A percentile compares a stretch with the other conserved stretches of the same genome.
Evolutionary conservation across 2,113 vertebrate genomes (phyloP).

Genomic region (Geothlypis trichas): DNA sequence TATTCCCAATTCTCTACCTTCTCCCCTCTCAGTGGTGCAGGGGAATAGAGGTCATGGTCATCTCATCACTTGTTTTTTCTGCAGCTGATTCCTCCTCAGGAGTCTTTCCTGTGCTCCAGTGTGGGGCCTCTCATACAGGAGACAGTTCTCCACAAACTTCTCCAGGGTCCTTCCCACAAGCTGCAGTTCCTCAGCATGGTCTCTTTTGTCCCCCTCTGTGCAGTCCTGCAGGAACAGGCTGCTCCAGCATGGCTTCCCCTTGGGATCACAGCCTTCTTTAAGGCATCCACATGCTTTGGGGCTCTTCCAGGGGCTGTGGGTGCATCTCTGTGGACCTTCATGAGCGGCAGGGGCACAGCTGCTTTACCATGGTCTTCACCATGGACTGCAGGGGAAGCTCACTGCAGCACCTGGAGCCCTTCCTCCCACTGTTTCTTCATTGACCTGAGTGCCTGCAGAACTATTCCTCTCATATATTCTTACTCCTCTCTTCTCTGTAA

Average conservation of each 20-base stretch:
- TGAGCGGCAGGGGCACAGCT: neutral
- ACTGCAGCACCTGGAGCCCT: neutral
- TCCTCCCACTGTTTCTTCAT: neutral
- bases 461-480: neutral
- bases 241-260: neutral
- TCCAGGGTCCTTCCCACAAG: neutral
- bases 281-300: neutral
- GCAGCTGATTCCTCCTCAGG: neutral
- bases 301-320: neutral
- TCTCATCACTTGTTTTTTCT: neutral
- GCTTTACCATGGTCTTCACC: neutral
- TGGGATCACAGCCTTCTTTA: neutral
- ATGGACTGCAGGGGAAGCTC: neutral
- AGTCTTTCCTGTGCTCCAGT: neutral
- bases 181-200: neutral
- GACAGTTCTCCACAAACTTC: rapidly evolving
- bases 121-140: neutral
- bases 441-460: neutral
- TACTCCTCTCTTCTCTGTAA: neutral
- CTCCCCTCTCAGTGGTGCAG: neutral
- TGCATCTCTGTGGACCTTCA: neutral
- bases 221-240: neutral
- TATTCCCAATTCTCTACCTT: neutral
- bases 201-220: neutral
- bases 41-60: neutral